phyloP scores from a whole-genome alignment of 2,797 vertebrate genomes.

The Micromesistius poutassou region DNA sequence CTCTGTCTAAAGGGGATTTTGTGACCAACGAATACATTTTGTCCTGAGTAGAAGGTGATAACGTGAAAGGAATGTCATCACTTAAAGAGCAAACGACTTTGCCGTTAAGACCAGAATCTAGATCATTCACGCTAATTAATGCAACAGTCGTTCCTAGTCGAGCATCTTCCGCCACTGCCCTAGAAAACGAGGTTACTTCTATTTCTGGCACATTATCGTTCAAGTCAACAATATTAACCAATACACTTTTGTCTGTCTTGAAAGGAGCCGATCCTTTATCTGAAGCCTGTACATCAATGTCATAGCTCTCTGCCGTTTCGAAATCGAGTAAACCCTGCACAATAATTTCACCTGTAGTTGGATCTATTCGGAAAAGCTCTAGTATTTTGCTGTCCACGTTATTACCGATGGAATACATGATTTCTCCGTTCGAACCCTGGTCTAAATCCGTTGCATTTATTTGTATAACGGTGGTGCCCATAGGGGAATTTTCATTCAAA shows the following conservation, averaged over 20 bases:
- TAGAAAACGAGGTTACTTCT: conserved; percentile 71
- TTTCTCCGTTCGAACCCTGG: conserved; percentile 44
- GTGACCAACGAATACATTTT: conserved; percentile 66
- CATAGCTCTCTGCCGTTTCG: conserved; percentile 69
- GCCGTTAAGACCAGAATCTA: conserved; percentile 62
- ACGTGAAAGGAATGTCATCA: conserved; percentile 48
- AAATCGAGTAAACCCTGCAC: conserved; percentile 71
- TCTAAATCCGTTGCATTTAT: conserved; percentile 58
- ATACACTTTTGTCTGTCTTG: conserved; percentile 64
- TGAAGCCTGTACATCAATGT: conserved; percentile 69
- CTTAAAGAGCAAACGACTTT: conserved; percentile 39
- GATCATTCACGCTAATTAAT: conserved; percentile 64
- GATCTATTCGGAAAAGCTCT: conserved; percentile 60
- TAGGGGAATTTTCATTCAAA: conserved; percentile 56
- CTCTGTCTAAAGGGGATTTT: conserved; percentile 64
- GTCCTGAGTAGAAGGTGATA: conserved; percentile 53
- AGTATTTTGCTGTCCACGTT: conserved; percentile 23
- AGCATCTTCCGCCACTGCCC: conserved; percentile 65
- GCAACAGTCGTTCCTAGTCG: conserved; percentile 64
- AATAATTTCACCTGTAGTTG: conserved; percentile 65
- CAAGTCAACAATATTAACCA: conserved; percentile 62
- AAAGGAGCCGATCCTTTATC: conserved; percentile 59
- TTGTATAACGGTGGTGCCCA: conserved; percentile 47
- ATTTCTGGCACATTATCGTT: conserved; percentile 74
- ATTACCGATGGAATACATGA: conserved; percentile 42